Percentiles rank a stretch among this genome's conserved stretches.
Conservation (phyloP, 1,140 invertebrate species). For the Magallana ariakensis region DNA sequence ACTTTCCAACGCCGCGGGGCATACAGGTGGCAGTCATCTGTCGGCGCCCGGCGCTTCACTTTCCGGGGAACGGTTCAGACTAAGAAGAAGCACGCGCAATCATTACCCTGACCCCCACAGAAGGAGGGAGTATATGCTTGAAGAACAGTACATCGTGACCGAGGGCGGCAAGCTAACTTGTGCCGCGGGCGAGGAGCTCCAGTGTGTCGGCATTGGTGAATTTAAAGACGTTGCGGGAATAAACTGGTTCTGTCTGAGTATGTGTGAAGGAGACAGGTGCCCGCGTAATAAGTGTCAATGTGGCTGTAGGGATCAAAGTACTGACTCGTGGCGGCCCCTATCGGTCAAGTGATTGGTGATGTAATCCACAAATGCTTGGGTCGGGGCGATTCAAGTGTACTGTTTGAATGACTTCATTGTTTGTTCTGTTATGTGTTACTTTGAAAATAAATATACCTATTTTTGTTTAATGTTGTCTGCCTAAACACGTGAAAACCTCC, state of each 20-base stretch:
- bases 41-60: not conserved
- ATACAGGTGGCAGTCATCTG: not conserved
- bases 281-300: constrained; percentile 4
- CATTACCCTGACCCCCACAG: not conserved
- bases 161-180: not conserved
- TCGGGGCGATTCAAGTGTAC: not conserved
- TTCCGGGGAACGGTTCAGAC: not conserved
- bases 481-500: too few species aligned
- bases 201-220: not conserved
- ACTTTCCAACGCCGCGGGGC: not conserved
- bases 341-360: not conserved
- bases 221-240: constrained; percentile 7
- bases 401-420: not conserved
- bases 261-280: constrained; percentile 22
- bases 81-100: not conserved
- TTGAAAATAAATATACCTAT: constrained; percentile 11
- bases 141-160: not conserved
- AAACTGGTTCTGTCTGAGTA: constrained; percentile 15
- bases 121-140: not conserved
- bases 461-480: not conserved
- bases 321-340: not conserved
- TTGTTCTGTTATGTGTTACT: not conserved
- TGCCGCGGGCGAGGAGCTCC: not conserved
- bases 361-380: not conserved
- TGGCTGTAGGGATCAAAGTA: constrained; percentile 8